phyloP scores from a whole-genome alignment of 2,797 vertebrate species.

The Antrozous pallidus region DNA sequence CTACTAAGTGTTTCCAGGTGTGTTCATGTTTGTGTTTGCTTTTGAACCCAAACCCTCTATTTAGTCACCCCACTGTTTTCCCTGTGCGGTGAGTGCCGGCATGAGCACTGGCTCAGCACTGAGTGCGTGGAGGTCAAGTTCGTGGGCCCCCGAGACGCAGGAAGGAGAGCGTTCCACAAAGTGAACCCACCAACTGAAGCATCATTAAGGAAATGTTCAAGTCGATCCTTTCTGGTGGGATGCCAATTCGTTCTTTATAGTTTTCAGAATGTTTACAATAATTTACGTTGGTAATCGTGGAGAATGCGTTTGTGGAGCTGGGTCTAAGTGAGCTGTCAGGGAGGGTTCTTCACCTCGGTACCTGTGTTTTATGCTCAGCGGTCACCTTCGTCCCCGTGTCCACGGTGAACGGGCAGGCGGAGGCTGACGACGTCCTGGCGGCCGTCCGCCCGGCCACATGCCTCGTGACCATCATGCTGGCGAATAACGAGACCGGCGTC shows the following conservation, averaged over 20 bases:
- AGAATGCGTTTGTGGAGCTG: background rate
- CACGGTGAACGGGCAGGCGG: constrained; percentile 84
- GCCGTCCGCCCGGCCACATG: constrained; percentile 91
- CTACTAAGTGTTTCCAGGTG: background rate
- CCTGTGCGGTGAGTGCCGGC: background rate
- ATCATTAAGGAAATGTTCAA: rapidly evolving
- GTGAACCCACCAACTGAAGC: rapidly evolving
- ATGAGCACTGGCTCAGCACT: background rate
- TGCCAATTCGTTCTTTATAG: rapidly evolving
- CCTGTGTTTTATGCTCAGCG: constrained; percentile 81
- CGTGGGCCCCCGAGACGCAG: background rate
- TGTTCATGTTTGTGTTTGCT: background rate
- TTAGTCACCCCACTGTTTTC: background rate
- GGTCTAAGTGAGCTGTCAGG: too few relatives aligned
- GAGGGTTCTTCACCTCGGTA: background rate
- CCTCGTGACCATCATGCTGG: constrained; percentile 95
- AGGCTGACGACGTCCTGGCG: constrained; percentile 89
- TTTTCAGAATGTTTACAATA: background rate
- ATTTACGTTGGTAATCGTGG: too few relatives aligned
- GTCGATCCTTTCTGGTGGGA: rapidly evolving
- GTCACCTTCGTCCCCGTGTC: constrained; percentile 92
- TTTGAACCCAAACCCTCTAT: background rate
- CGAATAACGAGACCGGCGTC: constrained; percentile 97
- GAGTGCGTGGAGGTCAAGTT: background rate
- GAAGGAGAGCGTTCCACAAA: background rate